Evolutionary conservation across 2,113 vertebrate species (phyloP).

Genomic region (crab-eating macaque (Macaca fascicularis)): DNA sequence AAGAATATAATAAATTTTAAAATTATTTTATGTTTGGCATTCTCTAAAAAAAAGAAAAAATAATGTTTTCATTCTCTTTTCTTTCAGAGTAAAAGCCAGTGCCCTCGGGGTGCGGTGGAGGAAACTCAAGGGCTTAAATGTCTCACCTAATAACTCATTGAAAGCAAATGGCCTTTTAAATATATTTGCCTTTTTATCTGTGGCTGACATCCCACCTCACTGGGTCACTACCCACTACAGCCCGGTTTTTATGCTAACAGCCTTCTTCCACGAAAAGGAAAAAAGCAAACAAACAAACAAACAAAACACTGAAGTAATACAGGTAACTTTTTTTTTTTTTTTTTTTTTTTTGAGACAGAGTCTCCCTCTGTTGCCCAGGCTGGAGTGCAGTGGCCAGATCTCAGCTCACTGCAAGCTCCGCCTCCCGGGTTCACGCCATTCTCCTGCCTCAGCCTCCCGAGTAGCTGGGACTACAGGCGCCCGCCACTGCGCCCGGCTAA

Average conservation of each 20-base stretch:
- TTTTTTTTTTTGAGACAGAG: no score
- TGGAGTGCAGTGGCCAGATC: no score
- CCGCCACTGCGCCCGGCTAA: accelerated
- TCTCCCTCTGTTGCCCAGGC: no score
- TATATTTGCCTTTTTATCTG: conserved; percentile 24
- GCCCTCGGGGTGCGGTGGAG: neutral
- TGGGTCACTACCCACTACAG: neutral
- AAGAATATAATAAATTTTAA: neutral
- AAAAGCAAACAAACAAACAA: neutral
- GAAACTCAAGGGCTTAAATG: neutral
- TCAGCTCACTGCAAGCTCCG: no score
- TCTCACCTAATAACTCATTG: conserved; percentile 33
- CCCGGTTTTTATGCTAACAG: neutral
- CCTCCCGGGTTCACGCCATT: no score
- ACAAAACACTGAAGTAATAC: neutral
- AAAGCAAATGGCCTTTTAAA: neutral
- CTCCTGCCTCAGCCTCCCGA: no score
- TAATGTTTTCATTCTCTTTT: neutral
- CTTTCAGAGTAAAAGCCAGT: conserved; percentile 21
- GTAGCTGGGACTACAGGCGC: no score
- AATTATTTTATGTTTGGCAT: conserved; percentile 30
- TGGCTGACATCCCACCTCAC: neutral
- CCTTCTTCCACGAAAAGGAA: neutral
- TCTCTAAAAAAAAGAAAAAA: neutral
- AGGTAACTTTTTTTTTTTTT: neutral